These are phyloP conservation scores for Brachymystax lenok DNA, from an alignment of 2,797 vertebrate species.

Conservation along the genomic window DNA sequence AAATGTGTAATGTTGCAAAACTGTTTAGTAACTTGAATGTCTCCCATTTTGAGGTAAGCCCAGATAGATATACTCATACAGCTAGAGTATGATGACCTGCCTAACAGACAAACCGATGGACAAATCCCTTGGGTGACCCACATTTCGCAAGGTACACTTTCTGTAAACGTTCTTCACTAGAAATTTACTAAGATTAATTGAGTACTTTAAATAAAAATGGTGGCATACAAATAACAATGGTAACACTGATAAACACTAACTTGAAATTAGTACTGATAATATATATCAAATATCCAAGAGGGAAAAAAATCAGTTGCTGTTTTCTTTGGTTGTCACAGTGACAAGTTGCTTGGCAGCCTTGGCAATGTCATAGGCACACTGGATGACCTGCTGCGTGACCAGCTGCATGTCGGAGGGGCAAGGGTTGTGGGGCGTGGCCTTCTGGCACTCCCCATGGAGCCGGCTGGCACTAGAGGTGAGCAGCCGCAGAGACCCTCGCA, in stretches of 20 bases:
- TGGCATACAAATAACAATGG: slow-evolving; percentile 76
- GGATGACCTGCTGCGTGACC: slow-evolving; percentile 98
- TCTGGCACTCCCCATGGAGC: slow-evolving; percentile 92
- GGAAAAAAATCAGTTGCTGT: slow-evolving; percentile 75
- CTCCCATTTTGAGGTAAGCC: slow-evolving; percentile 46
- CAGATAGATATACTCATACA: slow-evolving; percentile 22
- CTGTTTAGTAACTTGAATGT: slow-evolving; percentile 22
- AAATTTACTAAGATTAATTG: slow-evolving; percentile 43
- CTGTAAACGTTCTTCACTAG: slow-evolving; percentile 16
- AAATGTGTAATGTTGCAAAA: slow-evolving; percentile 40
- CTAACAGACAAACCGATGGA: slow-evolving; percentile 28
- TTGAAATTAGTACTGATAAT: slow-evolving; percentile 47
- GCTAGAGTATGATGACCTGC: slow-evolving; percentile 5
- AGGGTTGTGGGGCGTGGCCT: slow-evolving; percentile 79
- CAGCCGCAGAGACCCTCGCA: slow-evolving; percentile 87
- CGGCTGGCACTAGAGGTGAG: slow-evolving; percentile 94
- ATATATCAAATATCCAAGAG: slow-evolving; percentile 28
- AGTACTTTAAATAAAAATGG: slow-evolving; percentile 66
- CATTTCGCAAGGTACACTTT: slow-evolving; percentile 32
- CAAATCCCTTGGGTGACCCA: slow-evolving; percentile 34
- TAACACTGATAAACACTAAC: slow-evolving; percentile 62
- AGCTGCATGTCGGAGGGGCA: slow-evolving; percentile 87
- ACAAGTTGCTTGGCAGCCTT: slow-evolving; percentile 99
- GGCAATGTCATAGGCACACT: slow-evolving; percentile 99
- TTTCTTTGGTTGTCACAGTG: slow-evolving; percentile 99